Base-by-base conservation (phyloP, 1,140 invertebrate genomes). In the Maconellicoccus hirsutus region DNA sequence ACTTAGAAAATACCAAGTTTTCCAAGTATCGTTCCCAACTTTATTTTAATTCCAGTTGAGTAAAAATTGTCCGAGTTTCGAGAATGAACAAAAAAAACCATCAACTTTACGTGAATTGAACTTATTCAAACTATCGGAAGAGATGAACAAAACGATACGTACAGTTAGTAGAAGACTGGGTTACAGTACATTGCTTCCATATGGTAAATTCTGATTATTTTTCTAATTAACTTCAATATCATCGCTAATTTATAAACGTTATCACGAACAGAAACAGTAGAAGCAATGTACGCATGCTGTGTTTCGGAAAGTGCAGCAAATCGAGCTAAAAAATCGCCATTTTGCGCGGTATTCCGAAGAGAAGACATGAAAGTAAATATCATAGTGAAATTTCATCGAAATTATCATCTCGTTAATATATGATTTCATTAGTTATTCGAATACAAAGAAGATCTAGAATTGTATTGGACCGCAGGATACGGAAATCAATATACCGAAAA, bases 391-490 rank as follows among this genome's bases (percentile, higher is more conserved):
- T 52, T 52, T 52, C 42, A 52, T 52, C 2, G 10, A 52, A 8
- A 52, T 52, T 52, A 52, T 52, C 2, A 52, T 52, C n/a, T 52
- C n/a, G 16, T 25, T 59, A 61, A 71, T 59, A 63, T 25, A 61
- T 23, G 12, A 27, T 59, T 25, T 33, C 29, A 10, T 4, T 8
- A 84, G 72, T 77, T 89, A 3, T 72, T 93, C 25, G 91, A 94
- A 77, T 94, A 92, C 75, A 79, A 82, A 0, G 86, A 90, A 77
- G 91, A 94, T 79, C 78, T 94, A 7, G 82, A 89, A 77, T 86
- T 88, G 73, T 93, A 89, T 76, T 91, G 90, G 77, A 85, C 84
- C 71, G 82, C 84, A 70, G 89, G 90, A 2, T 89, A 90, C 77
- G 91, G 90, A 0, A 85, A 86, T 70, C 77, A 83, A 8, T 79